Percentiles rank a stretch among this genome's conserved stretches.
phyloP scores from a whole-genome alignment of 2,113 vertebrate species.

The Atlantisia rogersi region DNA sequence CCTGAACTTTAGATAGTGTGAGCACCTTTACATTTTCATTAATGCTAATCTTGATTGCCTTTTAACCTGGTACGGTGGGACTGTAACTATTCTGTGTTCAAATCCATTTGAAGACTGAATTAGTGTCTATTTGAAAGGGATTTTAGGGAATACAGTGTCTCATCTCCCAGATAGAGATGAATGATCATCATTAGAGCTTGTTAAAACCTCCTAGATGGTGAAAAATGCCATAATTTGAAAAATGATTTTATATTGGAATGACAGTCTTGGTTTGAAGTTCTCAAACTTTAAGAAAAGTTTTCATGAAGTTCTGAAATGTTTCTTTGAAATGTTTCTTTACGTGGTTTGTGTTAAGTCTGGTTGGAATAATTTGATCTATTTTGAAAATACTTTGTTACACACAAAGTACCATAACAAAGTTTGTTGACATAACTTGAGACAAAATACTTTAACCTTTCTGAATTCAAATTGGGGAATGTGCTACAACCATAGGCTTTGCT shows the following conservation, averaged over 20 bases:
- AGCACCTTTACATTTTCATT: conserved; percentile 1
- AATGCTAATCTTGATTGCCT: neutral
- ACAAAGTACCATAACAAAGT: neutral
- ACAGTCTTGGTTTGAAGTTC: neutral
- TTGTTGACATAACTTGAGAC: neutral
- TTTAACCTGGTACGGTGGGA: neutral
- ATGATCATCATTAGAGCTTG: neutral
- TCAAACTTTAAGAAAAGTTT: neutral
- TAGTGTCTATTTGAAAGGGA: neutral
- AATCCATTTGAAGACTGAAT: neutral
- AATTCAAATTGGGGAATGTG: neutral
- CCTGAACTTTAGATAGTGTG: neutral
- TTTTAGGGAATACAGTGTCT: neutral
- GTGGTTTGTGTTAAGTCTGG: neutral
- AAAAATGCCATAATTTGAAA: neutral
- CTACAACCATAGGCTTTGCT: neutral
- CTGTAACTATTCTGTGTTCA: neutral
- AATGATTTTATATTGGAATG: neutral
- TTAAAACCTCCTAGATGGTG: neutral
- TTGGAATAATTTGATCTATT: neutral
- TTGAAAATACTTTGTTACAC: neutral
- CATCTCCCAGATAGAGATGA: neutral
- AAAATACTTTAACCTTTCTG: neutral
- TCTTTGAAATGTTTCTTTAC: neutral
- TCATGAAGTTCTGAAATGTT: neutral